These are phyloP conservation scores for Calidris pugnax DNA, from an alignment of 2,113 vertebrate species.

Conservation along the genomic window DNA sequence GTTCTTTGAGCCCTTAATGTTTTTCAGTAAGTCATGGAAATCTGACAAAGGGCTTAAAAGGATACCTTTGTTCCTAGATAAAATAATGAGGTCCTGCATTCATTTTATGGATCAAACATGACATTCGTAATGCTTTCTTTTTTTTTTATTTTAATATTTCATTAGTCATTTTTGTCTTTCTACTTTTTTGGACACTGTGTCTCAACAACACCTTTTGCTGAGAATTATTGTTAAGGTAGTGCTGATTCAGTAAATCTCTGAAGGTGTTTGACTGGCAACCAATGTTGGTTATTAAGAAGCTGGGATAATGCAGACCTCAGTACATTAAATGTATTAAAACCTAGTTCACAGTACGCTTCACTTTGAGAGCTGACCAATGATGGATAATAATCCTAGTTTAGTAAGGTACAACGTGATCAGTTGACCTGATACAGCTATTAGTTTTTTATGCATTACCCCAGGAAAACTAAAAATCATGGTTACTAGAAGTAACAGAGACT, in stretches of 20 bases:
- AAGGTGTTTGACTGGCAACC: neutral
- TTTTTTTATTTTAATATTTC: neutral
- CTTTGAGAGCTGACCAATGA: neutral
- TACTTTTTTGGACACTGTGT: neutral
- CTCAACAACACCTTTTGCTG: neutral
- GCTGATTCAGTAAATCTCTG: neutral
- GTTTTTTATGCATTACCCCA: neutral
- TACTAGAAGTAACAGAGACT: neutral
- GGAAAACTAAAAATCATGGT: neutral
- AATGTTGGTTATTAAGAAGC: neutral
- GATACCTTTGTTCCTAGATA: neutral
- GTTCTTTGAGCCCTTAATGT: neutral
- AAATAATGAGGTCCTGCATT: neutral
- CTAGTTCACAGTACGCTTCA: neutral
- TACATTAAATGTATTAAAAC: neutral
- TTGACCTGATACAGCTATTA: neutral
- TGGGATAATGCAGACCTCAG: neutral
- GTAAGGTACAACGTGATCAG: neutral
- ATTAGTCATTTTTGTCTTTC: neutral
- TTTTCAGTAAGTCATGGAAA: neutral
- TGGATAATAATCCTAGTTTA: neutral
- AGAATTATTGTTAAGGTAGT: neutral
- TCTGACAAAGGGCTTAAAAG: neutral
- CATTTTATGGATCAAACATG: neutral
- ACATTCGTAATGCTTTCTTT: neutral